Conservation (phyloP, 1,140 invertebrate species). For the Euwallacea fornicatus region DNA sequence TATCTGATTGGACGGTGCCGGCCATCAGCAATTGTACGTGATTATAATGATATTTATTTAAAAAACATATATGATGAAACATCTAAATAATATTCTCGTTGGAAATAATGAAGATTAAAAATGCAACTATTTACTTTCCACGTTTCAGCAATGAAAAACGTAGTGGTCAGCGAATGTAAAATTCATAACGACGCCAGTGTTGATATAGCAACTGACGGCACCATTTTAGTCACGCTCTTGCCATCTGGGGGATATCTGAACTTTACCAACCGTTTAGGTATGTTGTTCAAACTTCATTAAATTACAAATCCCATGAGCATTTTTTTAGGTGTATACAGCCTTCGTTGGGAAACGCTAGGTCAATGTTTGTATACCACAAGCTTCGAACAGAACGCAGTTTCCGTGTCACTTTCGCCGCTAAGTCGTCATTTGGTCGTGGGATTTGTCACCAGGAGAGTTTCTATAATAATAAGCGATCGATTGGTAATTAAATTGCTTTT, state of each 20-base stretch:
- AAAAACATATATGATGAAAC: neutral
- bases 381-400: conserved; percentile 78
- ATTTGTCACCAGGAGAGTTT: conserved; percentile 67
- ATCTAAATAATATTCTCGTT: neutral
- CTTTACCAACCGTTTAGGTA: conserved; percentile 68
- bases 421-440: conserved; percentile 78
- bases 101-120: too few species aligned
- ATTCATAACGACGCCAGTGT: conserved; percentile 88
- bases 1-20: conserved; percentile 69
- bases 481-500: conserved; percentile 47
- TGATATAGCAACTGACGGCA: conserved; percentile 79
- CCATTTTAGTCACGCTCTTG: conserved; percentile 73
- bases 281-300: conserved; percentile 41
- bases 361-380: conserved; percentile 75
- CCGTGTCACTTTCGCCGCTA: conserved; percentile 78
- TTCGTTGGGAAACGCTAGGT: conserved; percentile 71
- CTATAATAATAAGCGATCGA: conserved; percentile 56
- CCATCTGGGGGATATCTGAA: conserved; percentile 64
- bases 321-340: conserved; percentile 72
- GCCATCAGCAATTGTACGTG: conserved; percentile 72
- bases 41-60: neutral
- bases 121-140: conserved; percentile 18
- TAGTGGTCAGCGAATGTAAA: conserved; percentile 79
- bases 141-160: conserved; percentile 69
- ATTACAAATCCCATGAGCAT: too few species aligned